Conservation (phyloP, 1,140 invertebrate genomes). For the Caenorhabditis briggsae region DNA sequence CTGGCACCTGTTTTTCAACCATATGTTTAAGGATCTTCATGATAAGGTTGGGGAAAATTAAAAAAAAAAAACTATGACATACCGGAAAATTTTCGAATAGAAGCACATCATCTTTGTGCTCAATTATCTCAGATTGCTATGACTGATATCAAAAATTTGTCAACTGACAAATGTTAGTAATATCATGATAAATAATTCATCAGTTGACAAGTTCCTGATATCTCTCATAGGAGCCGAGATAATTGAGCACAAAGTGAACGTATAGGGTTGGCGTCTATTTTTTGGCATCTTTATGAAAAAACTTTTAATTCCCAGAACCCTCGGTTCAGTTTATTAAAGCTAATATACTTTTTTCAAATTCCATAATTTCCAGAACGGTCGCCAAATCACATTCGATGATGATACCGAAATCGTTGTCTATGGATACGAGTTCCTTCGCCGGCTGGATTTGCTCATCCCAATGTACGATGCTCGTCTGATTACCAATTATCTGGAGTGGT, state of each 20-base stretch:
- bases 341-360: too few species aligned
- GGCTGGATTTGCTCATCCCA: conserved; percentile 74
- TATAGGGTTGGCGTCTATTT: too few species aligned
- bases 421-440: conserved; percentile 74
- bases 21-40: conserved; percentile 74
- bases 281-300: too few species aligned
- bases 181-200: too few species aligned
- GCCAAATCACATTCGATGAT: conserved; percentile 72
- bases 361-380: conserved; percentile 48
- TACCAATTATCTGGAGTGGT: conserved; percentile 76
- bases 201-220: too few species aligned
- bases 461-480: conserved; percentile 73
- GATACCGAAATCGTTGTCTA: conserved; percentile 74
- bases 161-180: too few species aligned
- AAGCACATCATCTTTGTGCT: too few species aligned
- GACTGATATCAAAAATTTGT: too few species aligned
- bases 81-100: too few species aligned
- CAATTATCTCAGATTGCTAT: too few species aligned
- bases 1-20: conserved; percentile 76
- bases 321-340: background rate
- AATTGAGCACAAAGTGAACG: background rate
- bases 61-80: background rate
- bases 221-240: background rate
- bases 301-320: too few species aligned
- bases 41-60: conserved; percentile 58